A percentile compares a stretch with the other conserved stretches of the same genome.
These are phyloP conservation scores for Diceros bicornis DNA, from an alignment of 2,797 vertebrate genomes.

Conservation along the genomic window DNA sequence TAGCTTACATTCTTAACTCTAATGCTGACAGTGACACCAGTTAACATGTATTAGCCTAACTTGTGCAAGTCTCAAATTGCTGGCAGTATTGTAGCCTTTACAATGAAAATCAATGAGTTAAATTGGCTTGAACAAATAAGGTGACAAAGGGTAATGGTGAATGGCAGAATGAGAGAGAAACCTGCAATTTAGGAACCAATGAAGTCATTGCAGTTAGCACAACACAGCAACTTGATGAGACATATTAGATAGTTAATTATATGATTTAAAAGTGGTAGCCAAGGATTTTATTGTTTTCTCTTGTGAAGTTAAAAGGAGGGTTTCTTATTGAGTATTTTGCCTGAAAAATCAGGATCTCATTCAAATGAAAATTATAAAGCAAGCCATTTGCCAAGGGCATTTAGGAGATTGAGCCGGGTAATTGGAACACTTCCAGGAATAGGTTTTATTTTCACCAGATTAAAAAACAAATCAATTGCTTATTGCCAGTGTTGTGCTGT, in stretches of 20 bases:
- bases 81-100: constrained; percentile 83
- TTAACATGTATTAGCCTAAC: constrained; percentile 81
- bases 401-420: constrained; percentile 43
- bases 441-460: constrained; percentile 52
- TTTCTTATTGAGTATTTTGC: constrained; percentile 62
- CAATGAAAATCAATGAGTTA: constrained; percentile 88
- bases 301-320: not conserved
- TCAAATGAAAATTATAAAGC: constrained; percentile 56
- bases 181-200: constrained; percentile 73
- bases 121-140: constrained; percentile 90
- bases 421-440: constrained; percentile 54
- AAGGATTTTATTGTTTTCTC: constrained; percentile 63
- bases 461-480: constrained; percentile 70
- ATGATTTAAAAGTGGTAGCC: constrained; percentile 63
- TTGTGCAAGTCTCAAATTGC: constrained; percentile 82
- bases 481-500: constrained; percentile 37
- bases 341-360: constrained; percentile 26
- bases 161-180: constrained; percentile 85
- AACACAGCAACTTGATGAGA: constrained; percentile 57
- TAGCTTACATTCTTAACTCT: constrained; percentile 61
- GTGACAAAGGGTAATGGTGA: constrained; percentile 88
- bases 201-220: constrained; percentile 74
- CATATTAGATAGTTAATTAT: constrained; percentile 72
- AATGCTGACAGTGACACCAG: constrained; percentile 47
- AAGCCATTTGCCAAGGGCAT: constrained; percentile 20